Conservation (phyloP, 2,888 invertebrate species). For the Drosophila setosimentum region DNA sequence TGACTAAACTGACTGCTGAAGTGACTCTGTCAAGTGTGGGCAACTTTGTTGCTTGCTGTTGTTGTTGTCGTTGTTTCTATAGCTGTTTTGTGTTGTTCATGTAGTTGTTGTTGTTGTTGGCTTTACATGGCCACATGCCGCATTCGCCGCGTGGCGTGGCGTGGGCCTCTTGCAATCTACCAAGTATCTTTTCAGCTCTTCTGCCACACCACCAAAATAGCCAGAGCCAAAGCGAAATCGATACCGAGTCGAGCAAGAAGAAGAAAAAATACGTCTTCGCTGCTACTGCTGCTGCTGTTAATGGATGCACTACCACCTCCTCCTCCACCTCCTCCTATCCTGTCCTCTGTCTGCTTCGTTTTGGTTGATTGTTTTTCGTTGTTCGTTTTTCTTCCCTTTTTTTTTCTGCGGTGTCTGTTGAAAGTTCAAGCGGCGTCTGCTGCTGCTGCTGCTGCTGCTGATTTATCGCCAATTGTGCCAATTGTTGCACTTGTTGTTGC, state of each 20-base stretch:
- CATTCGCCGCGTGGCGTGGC: slow-evolving; percentile 42
- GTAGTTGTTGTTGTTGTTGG: slow-evolving; percentile 11
- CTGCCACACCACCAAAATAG: slow-evolving; percentile 38
- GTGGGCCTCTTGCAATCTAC: slow-evolving; percentile 44
- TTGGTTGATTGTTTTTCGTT: slow-evolving; percentile 54
- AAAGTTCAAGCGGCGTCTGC: slow-evolving; percentile 47
- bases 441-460: slow-evolving; percentile 28
- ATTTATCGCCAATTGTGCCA: slow-evolving; percentile 58
- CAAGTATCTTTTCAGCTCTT: slow-evolving; percentile 18
- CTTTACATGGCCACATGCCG: slow-evolving; percentile 71
- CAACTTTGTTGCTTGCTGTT: slow-evolving; percentile 25
- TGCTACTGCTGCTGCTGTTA: slow-evolving; percentile 21
- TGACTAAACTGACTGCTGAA: slow-evolving; percentile 62
- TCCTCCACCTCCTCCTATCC: neutral
- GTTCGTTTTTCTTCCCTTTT: slow-evolving; percentile 39
- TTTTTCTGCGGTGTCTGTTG: slow-evolving; percentile 18
- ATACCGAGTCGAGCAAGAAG: slow-evolving; percentile 18
- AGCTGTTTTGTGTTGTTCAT: slow-evolving; percentile 31
- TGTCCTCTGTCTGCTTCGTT: slow-evolving; percentile 11
- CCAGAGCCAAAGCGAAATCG: slow-evolving; percentile 31
- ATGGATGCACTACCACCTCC: slow-evolving; percentile 53
- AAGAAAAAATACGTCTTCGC: no score
- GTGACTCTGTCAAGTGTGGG: slow-evolving; percentile 63
- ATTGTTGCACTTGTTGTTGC: slow-evolving; percentile 70
- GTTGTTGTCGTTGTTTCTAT: slow-evolving; percentile 20